Percentiles rank a stretch among this genome's conserved stretches.
These are phyloP conservation scores for Tenrec ecaudatus DNA, from an alignment of 2,113 vertebrate genomes.

Conservation along the genomic window DNA sequence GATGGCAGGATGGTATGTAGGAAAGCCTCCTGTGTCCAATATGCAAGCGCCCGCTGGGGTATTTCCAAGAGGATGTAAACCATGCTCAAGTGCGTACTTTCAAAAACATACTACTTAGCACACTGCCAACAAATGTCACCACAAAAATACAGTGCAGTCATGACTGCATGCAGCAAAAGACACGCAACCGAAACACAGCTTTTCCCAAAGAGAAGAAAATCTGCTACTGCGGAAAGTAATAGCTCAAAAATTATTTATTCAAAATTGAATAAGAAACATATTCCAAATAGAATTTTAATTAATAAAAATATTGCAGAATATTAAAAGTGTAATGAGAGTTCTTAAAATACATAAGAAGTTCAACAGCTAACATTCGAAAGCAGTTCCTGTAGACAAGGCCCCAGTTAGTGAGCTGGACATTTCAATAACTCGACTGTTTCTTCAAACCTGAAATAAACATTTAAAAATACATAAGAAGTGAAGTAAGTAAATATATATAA, in stretches of 20 bases:
- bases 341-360: conserved; percentile 72
- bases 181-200: conserved; percentile 26
- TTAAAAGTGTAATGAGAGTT: conserved; percentile 73
- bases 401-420: conserved; percentile 80
- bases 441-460: conserved; percentile 90
- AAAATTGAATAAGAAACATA: conserved; percentile 68
- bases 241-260: conserved; percentile 81
- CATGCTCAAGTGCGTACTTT: conserved; percentile 79
- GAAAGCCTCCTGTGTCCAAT: conserved; percentile 80
- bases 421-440: conserved; percentile 91
- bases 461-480: not conserved
- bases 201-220: conserved; percentile 1
- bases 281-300: conserved; percentile 60
- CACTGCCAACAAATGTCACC: conserved; percentile 86
- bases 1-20: conserved; percentile 79
- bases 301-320: conserved; percentile 57
- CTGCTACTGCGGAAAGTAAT: conserved; percentile 31
- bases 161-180: conserved; percentile 72
- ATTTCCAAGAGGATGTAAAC: conserved; percentile 87
- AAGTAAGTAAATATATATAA: not conserved
- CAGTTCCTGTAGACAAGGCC: conserved; percentile 69
- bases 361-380: conserved; percentile 47
- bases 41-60: conserved; percentile 78
- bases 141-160: conserved; percentile 77
- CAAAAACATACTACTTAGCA: conserved; percentile 85